These are phyloP conservation scores for Microcebus tavaratra DNA, from an alignment of 2,113 vertebrate species.

Conservation along the genomic window DNA sequence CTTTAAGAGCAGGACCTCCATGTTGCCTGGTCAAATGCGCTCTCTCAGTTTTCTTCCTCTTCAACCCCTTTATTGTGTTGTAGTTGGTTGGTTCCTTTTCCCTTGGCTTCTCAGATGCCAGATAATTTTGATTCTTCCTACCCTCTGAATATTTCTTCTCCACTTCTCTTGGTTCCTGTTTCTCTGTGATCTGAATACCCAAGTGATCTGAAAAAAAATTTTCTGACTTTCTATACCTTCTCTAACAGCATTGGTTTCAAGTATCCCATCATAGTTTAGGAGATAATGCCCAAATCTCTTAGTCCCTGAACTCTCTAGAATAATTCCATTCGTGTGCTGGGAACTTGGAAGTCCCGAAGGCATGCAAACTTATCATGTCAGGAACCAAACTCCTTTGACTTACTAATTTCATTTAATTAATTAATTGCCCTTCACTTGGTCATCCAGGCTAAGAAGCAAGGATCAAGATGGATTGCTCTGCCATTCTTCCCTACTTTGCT, in stretches of 20 bases:
- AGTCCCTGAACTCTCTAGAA: neutral
- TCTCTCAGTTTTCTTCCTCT: neutral
- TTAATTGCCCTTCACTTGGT: neutral
- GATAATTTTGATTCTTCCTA: neutral
- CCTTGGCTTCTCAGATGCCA: neutral
- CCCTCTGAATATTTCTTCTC: neutral
- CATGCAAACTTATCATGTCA: neutral
- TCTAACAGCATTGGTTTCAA: neutral
- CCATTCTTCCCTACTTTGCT: no score
- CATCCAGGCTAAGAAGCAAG: neutral
- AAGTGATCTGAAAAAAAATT: neutral
- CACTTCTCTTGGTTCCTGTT: neutral
- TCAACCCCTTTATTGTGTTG: rapidly evolving
- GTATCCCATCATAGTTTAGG: neutral
- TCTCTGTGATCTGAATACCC: neutral
- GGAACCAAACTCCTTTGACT: neutral
- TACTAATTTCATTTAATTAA: no score
- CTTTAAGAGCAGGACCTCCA: neutral
- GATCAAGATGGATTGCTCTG: neutral
- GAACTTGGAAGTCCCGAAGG: neutral
- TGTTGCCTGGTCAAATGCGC: no score
- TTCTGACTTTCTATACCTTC: neutral
- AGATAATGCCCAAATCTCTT: neutral
- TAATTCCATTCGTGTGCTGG: neutral
- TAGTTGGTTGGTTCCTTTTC: neutral